phyloP scores from a whole-genome alignment of 2,888 invertebrate species.

The Pheosia tremula region DNA sequence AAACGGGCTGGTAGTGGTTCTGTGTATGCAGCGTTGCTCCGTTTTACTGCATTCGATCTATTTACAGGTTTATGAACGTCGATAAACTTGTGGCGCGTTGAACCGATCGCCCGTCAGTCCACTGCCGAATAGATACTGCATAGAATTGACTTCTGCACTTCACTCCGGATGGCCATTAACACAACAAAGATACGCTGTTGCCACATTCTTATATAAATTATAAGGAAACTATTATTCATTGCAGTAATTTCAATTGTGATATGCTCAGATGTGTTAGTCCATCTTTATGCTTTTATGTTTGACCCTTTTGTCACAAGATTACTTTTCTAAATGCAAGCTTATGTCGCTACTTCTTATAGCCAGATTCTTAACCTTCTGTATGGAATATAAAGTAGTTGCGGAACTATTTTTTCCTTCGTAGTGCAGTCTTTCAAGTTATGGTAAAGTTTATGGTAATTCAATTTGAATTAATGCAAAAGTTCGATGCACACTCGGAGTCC shows the following conservation, averaged over 20 bases:
- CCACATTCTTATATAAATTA: background rate
- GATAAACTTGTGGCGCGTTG: constrained; percentile 68
- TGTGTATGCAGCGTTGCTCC: constrained; percentile 46
- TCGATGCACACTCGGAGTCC: constrained; percentile 32
- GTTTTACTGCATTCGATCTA: constrained; percentile 80
- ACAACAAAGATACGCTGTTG: background rate
- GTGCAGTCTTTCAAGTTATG: constrained; percentile 35
- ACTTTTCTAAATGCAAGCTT: constrained; percentile 18
- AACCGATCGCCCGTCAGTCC: constrained; percentile 48
- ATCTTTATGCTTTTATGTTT: constrained; percentile 7
- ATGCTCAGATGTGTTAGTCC: background rate
- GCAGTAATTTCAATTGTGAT: background rate
- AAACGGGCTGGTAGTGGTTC: constrained; percentile 57
- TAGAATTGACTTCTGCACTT: constrained; percentile 40
- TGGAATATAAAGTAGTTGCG: constrained; percentile 27
- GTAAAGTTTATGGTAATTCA: constrained; percentile 39
- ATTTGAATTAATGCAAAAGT: constrained; percentile 37
- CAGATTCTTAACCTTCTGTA: constrained; percentile 20
- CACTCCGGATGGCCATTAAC: background rate
- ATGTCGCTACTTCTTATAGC: constrained; percentile 11
- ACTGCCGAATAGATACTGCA: constrained; percentile 40
- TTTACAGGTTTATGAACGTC: constrained; percentile 76
- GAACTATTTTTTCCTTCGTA: constrained; percentile 32
- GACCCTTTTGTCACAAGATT: constrained; percentile 3
- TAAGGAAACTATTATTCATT: background rate